phyloP scores from a whole-genome alignment of 2,113 vertebrate species.

The Rissa tridactyla region DNA sequence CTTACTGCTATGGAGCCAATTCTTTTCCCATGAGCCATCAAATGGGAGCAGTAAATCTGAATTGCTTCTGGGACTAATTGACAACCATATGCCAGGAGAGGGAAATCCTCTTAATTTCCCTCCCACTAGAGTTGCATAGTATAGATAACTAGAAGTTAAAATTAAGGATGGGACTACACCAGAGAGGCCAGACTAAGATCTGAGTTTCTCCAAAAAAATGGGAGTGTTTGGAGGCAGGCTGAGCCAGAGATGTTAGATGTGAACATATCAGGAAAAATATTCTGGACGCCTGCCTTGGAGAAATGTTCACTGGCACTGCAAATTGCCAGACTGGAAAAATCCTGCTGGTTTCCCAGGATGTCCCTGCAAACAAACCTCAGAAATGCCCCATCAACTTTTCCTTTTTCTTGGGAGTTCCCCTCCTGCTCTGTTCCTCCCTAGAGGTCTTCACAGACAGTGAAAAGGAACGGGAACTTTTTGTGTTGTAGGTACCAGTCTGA shows the following conservation, averaged over 20 bases:
- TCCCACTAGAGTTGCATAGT: neutral
- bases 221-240: neutral
- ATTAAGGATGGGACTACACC: neutral
- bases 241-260: neutral
- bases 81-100: neutral
- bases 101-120: neutral
- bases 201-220: neutral
- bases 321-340: neutral
- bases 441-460: neutral
- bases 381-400: neutral
- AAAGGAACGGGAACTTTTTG: neutral
- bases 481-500: neutral
- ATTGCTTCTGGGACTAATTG: neutral
- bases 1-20: neutral
- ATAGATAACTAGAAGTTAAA: neutral
- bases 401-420: neutral
- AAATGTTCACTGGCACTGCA: neutral
- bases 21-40: neutral
- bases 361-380: neutral
- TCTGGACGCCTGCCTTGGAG: neutral
- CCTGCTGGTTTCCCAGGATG: neutral
- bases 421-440: neutral
- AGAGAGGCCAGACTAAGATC: neutral
- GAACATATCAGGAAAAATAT: neutral
- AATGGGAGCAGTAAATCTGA: conserved; percentile 1